These are phyloP conservation scores for Smithornis capensis DNA, from an alignment of 2,113 vertebrate species.

Conservation along the genomic window DNA sequence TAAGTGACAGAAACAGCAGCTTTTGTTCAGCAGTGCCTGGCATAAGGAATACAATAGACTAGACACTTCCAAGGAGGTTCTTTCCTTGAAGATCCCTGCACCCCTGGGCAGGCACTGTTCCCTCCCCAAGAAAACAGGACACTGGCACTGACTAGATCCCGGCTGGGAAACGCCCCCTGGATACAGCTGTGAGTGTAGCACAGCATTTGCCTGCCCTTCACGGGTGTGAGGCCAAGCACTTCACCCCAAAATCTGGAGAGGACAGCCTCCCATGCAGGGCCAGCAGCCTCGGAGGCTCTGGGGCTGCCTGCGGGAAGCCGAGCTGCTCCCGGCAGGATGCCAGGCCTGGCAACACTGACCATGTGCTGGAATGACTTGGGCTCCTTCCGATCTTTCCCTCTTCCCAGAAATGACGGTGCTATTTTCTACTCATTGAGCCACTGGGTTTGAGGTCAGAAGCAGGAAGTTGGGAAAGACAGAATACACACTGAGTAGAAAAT, in stretches of 20 bases:
- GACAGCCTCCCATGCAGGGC: rapidly evolving
- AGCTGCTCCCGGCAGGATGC: background rate
- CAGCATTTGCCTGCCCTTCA: background rate
- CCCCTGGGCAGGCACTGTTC: background rate
- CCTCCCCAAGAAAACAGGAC: background rate
- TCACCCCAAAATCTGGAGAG: rapidly evolving
- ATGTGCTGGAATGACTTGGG: background rate
- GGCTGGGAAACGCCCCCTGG: background rate
- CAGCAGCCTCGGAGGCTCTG: background rate
- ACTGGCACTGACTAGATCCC: background rate
- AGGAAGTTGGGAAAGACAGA: slow-evolving; percentile 14
- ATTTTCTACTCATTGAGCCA: slow-evolving; percentile 8
- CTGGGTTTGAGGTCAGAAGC: background rate
- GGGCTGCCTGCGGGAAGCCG: background rate
- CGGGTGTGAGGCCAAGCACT: rapidly evolving
- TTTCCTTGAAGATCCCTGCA: background rate
- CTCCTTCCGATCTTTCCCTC: background rate
- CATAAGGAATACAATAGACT: background rate
- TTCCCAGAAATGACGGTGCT: slow-evolving; percentile 21
- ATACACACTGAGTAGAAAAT: background rate
- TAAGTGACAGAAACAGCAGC: background rate
- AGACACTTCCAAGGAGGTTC: background rate
- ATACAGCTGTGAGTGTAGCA: rapidly evolving
- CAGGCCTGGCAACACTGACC: background rate
- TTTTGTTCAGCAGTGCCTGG: background rate